A percentile compares a stretch with the other conserved stretches of the same genome.
These are phyloP conservation scores for Myzus persicae DNA, from an alignment of 1,140 invertebrate species.

Conservation along the genomic window DNA sequence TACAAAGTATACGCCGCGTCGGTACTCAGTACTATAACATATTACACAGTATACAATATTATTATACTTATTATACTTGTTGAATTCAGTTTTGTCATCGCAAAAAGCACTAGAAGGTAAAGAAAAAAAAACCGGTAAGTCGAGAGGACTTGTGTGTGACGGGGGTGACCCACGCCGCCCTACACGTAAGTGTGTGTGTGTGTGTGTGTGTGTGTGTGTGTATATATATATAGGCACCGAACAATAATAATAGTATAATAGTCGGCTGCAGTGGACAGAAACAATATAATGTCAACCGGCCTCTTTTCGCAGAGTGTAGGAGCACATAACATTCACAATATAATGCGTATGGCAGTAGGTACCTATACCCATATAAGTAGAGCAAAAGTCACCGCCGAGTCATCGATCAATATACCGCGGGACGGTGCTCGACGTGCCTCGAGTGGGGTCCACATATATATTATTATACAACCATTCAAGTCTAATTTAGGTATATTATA, in stretches of 20 bases:
- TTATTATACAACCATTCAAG: slow-evolving; percentile 25
- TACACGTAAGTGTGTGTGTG: not conserved
- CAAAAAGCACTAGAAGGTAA: not conserved
- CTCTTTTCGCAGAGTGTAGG: not conserved
- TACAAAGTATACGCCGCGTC: not conserved
- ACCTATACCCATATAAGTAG: not conserved
- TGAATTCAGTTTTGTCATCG: not conserved
- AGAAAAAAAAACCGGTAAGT: slow-evolving; percentile 29
- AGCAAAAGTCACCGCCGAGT: slow-evolving; percentile 48
- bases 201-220: too few species aligned
- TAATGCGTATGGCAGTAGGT: not conserved
- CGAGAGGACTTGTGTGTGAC: not conserved
- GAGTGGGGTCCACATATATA: not conserved
- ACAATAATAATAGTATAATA: slow-evolving; percentile 4
- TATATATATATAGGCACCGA: not conserved
- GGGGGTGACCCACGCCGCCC: slow-evolving; percentile 19
- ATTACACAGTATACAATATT: not conserved
- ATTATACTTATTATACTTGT: slow-evolving; percentile 17
- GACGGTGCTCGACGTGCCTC: slow-evolving; percentile 15
- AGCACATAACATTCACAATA: not conserved
- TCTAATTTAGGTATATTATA: slow-evolving; percentile 38
- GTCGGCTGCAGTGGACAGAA: slow-evolving; percentile 4
- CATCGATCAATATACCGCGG: slow-evolving; percentile 36
- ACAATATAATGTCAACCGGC: slow-evolving; percentile 44
- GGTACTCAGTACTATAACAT: not conserved